Conservation (phyloP, 2,113 vertebrate species). For the Scalopus aquaticus region DNA sequence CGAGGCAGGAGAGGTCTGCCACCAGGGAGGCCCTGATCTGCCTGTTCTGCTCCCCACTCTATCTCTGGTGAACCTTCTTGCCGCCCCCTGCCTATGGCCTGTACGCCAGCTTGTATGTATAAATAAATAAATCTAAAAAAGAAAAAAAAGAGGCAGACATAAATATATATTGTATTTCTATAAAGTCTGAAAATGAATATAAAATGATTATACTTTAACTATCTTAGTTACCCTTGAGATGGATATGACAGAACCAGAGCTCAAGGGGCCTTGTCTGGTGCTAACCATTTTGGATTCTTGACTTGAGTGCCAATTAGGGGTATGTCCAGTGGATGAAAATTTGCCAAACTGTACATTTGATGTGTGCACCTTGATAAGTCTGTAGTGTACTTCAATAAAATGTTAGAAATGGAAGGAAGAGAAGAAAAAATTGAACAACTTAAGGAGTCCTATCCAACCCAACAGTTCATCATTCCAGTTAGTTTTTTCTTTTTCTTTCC, state of each 20-base stretch:
- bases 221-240: neutral
- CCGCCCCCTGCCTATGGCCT: no score
- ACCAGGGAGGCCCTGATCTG: no score
- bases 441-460: neutral
- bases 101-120: no score
- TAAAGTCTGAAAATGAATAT: neutral
- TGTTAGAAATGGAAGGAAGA: neutral
- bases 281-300: neutral
- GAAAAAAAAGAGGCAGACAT: neutral
- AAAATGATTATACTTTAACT: neutral
- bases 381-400: neutral
- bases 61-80: no score
- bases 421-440: neutral
- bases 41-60: no score
- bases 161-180: neutral
- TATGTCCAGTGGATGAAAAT: neutral
- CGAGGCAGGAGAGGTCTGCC: no score
- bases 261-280: accelerated
- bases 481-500: neutral
- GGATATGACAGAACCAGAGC: neutral
- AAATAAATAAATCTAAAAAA: no score
- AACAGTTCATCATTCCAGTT: neutral
- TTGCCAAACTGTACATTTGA: neutral
- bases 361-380: neutral
- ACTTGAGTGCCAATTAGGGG: neutral